These are phyloP conservation scores for Drosophila parabipectinata DNA, from an alignment of 1,140 invertebrate species.

Conservation along the genomic window DNA sequence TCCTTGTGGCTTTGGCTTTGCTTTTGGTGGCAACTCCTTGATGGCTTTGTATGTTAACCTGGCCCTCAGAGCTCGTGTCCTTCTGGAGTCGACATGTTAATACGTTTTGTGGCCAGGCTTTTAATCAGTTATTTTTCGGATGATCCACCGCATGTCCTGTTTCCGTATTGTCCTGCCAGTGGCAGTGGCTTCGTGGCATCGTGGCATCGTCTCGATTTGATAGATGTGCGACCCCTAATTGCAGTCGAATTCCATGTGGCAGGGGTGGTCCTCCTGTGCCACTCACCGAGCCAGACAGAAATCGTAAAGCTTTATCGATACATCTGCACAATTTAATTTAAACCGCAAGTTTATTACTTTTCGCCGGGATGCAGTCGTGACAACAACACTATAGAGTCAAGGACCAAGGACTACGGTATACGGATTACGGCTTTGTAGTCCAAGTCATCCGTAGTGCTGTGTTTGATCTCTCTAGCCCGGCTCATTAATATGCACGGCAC, in stretches of 20 bases:
- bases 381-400: neutral
- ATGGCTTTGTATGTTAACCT: neutral
- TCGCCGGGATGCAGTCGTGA: constrained; percentile 20
- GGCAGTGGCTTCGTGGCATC: too few relatives aligned
- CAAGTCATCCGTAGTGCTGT: neutral
- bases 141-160: neutral
- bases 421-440: neutral
- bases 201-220: neutral
- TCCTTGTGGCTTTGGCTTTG: neutral
- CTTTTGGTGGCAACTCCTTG: constrained; percentile 25
- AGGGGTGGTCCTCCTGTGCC: neutral
- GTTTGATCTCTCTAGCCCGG: constrained; percentile 54
- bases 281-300: neutral
- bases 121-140: constrained; percentile 60
- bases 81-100: constrained; percentile 76
- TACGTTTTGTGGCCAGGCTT: constrained; percentile 75
- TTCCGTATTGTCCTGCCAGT: neutral
- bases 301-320: constrained; percentile 74
- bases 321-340: constrained; percentile 80
- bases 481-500: constrained; percentile 76
- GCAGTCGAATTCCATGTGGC: constrained; percentile 5
- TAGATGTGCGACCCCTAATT: constrained; percentile 3
- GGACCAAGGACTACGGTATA: neutral
- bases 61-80: neutral
- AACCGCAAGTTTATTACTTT: constrained; percentile 80